Evolutionary conservation across 1,140 invertebrate genomes (phyloP).

Genomic region (roundworm (Caenorhabditis elegans)): DNA sequence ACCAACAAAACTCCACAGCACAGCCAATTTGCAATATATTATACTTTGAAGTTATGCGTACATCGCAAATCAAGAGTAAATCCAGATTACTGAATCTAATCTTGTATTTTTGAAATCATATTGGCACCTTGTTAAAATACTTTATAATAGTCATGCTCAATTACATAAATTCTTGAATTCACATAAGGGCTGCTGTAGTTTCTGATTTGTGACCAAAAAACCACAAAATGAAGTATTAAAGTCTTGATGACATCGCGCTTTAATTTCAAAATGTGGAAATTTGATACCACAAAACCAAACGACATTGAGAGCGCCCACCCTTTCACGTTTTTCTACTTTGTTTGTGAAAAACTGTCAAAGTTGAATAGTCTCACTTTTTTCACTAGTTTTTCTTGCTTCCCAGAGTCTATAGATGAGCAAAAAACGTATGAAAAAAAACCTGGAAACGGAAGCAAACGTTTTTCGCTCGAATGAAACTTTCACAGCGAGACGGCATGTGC

Average conservation of each 20-base stretch:
- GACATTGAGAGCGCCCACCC: background rate
- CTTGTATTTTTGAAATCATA: too few species aligned
- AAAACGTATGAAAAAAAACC: background rate
- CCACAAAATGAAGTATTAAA: background rate
- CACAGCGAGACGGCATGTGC: background rate
- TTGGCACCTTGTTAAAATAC: too few species aligned
- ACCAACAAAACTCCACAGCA: too few species aligned
- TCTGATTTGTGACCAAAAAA: constrained; percentile 18
- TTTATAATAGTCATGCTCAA: too few species aligned
- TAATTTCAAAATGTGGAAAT: constrained; percentile 24
- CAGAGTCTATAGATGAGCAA: background rate
- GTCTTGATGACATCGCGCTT: background rate
- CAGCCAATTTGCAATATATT: too few species aligned
- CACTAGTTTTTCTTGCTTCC: background rate
- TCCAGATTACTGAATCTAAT: too few species aligned
- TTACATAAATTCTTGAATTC: too few species aligned
- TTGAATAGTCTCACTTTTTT: background rate
- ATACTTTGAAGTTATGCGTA: too few species aligned
- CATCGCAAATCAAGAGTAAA: too few species aligned
- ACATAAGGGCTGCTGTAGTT: too few species aligned
- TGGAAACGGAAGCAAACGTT: background rate
- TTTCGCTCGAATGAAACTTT: constrained; percentile 18
- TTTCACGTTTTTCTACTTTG: background rate
- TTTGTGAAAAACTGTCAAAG: background rate
- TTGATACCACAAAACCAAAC: background rate